Percentiles rank a stretch among this genome's conserved stretches.
Conservation (phyloP, 2,888 invertebrate genomes). For the Aradus depressus region DNA sequence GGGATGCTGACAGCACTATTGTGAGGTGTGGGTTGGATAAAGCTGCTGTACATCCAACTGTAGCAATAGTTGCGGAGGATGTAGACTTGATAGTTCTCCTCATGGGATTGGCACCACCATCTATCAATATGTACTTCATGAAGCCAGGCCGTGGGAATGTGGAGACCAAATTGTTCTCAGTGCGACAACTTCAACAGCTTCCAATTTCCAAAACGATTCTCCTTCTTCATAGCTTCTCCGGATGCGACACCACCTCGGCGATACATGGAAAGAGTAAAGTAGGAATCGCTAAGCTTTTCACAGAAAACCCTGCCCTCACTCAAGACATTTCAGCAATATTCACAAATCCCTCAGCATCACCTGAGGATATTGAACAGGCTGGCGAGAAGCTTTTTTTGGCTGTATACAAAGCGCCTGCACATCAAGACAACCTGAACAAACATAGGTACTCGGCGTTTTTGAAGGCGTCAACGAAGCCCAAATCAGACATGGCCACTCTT, state of each 20-base stretch:
- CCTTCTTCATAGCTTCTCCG: constrained; percentile 8
- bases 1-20: constrained; percentile 27
- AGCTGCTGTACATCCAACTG: constrained; percentile 7
- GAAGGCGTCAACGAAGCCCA: neutral
- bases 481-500: neutral
- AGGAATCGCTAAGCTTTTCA: too few relatives aligned
- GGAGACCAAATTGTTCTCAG: constrained; percentile 3
- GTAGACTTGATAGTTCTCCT: constrained; percentile 10
- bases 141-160: constrained; percentile 13
- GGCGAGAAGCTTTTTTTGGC: neutral
- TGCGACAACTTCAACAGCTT: constrained; percentile 2
- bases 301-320: too few relatives aligned
- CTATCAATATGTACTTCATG: constrained; percentile 8
- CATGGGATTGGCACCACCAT: neutral
- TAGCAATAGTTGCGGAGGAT: neutral
- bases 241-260: too few relatives aligned
- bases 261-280: neutral
- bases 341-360: constrained; percentile 1
- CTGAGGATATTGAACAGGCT: constrained; percentile 9
- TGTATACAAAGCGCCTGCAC: too few relatives aligned
- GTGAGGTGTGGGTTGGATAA: constrained; percentile 26
- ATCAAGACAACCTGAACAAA: too few relatives aligned
- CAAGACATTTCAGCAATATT: neutral
- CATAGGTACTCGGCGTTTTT: too few relatives aligned
- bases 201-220: constrained; percentile 6